Evolutionary conservation across 2,888 invertebrate genomes (phyloP).

Genomic region (Stenodema calcarata): DNA sequence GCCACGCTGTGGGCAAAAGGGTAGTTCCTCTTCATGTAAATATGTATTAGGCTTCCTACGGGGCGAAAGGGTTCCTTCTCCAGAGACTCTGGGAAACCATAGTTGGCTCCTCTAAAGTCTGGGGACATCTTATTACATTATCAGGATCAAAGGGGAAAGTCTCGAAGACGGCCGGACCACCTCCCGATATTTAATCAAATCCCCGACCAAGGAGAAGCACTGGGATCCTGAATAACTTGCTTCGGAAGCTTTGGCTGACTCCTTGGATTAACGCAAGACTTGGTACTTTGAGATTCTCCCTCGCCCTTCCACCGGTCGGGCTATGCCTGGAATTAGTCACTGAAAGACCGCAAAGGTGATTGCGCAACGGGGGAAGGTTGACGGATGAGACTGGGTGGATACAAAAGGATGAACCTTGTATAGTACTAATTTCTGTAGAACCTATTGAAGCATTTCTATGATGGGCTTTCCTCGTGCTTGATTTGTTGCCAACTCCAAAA

Average conservation of each 20-base stretch:
- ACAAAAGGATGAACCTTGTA: background rate
- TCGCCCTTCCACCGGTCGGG: background rate
- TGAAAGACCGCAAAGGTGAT: background rate
- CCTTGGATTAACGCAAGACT: constrained; percentile 55
- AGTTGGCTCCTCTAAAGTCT: constrained; percentile 41
- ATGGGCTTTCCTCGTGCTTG: no score
- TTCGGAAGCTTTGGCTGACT: constrained; percentile 7
- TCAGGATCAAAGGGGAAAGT: constrained; percentile 52
- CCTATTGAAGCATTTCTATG: background rate
- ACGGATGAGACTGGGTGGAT: background rate
- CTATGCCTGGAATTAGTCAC: constrained; percentile 18
- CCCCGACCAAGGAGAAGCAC: constrained; percentile 1
- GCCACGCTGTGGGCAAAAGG: background rate
- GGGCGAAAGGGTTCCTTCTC: background rate
- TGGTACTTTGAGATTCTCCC: constrained; percentile 54
- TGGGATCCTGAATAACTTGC: constrained; percentile 44
- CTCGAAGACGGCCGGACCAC: constrained; percentile 42
- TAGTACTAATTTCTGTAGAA: background rate
- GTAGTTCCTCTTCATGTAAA: constrained; percentile 47
- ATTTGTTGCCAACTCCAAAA: no score
- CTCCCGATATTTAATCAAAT: constrained; percentile 54
- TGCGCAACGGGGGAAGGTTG: background rate
- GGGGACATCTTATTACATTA: constrained; percentile 54
- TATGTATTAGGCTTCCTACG: constrained; percentile 46
- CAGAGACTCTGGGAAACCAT: background rate